These are phyloP conservation scores for Folsomia manolachei DNA, from an alignment of 2,888 invertebrate genomes.

Conservation along the genomic window DNA sequence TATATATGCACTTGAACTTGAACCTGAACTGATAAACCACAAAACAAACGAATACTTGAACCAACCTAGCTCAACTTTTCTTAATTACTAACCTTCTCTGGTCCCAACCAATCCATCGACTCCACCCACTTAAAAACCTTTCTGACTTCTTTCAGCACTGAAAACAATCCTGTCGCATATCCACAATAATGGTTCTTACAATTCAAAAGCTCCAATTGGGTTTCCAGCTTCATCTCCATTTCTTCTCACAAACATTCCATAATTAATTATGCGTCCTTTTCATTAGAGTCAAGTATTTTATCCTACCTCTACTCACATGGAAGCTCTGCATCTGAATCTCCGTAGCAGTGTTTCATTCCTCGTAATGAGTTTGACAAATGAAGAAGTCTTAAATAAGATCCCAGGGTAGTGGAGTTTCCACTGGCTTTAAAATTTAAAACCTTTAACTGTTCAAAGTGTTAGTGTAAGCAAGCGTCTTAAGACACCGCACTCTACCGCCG, in stretches of 20 bases:
- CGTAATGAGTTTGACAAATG: constrained; percentile 1
- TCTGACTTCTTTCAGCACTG: too few species aligned
- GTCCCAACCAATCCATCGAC: too few species aligned
- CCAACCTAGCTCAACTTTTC: not conserved
- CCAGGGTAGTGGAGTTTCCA: not conserved
- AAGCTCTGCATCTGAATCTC: not conserved
- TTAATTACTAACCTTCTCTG: too few species aligned
- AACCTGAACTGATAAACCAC: constrained; percentile 18
- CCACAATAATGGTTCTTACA: too few species aligned
- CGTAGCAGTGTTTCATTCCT: not conserved
- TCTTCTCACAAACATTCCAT: constrained; percentile 1
- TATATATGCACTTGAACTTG: not conserved
- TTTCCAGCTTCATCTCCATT: not conserved
- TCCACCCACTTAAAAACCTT: too few species aligned
- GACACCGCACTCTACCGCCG: constrained; percentile 9
- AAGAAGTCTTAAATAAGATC: not conserved
- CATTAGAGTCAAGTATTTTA: constrained; percentile 3
- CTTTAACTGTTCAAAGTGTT: not conserved
- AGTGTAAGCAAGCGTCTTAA: constrained; percentile 1
- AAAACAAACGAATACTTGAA: too few species aligned
- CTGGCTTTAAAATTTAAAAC: constrained; percentile 7
- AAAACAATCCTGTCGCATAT: too few species aligned
- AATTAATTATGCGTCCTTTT: constrained; percentile 1
- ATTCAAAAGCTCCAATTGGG: not conserved
- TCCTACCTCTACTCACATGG: not conserved